These are phyloP conservation scores for Notothenia rossii DNA, from an alignment of 2,113 vertebrate genomes.

Conservation along the genomic window DNA sequence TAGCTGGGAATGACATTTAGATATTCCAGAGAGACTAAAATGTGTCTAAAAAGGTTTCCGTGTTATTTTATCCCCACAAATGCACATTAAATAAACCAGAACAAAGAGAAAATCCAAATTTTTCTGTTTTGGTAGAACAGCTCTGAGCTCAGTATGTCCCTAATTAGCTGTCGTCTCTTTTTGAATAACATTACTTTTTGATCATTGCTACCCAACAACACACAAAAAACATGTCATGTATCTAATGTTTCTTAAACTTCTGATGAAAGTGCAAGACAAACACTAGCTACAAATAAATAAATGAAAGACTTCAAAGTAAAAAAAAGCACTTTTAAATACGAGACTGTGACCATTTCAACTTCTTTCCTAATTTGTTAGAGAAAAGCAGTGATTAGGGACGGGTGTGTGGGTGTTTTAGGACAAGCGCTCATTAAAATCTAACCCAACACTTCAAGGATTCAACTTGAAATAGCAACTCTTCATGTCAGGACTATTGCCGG, in stretches of 20 bases:
- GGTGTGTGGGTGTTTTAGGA: slow-evolving; percentile 52
- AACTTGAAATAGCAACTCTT: slow-evolving; percentile 37
- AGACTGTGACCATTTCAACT: slow-evolving; percentile 43
- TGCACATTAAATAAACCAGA: neutral
- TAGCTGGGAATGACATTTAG: neutral
- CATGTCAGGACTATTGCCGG: slow-evolving; percentile 26
- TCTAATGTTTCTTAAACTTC: neutral
- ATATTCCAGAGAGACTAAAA: neutral
- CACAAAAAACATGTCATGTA: slow-evolving; percentile 20
- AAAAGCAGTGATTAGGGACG: slow-evolving; percentile 35
- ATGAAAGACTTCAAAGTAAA: neutral
- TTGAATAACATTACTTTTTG: slow-evolving; percentile 7
- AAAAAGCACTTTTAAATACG: slow-evolving; percentile 33
- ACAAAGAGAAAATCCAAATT: neutral
- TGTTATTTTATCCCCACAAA: neutral
- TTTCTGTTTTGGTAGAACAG: neutral
- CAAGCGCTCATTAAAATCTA: slow-evolving; percentile 63
- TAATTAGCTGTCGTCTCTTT: neutral
- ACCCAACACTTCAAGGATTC: slow-evolving; percentile 54
- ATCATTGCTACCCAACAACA: slow-evolving; percentile 1
- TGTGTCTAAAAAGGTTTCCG: neutral
- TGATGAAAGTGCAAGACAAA: slow-evolving; percentile 10
- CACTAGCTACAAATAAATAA: neutral
- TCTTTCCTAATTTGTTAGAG: slow-evolving; percentile 47
- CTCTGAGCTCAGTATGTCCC: neutral